Conservation (phyloP, 1,140 invertebrate species). For the Drosophila saltans region DNA sequence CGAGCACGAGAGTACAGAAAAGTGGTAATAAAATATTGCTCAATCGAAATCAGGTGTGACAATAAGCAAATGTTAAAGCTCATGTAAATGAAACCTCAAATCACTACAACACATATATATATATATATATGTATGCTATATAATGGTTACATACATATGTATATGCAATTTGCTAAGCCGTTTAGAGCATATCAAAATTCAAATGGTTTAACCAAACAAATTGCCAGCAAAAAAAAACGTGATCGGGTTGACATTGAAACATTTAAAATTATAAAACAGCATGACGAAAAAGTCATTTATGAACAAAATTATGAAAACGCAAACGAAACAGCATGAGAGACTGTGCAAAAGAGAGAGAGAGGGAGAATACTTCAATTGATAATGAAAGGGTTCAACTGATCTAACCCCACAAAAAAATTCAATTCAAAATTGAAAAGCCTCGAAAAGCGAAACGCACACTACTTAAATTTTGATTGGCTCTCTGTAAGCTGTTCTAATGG, state of each 20-base stretch:
- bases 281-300: conserved; percentile 51
- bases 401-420: conserved; percentile 55
- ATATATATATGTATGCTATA: neutral
- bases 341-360: neutral
- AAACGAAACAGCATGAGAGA: conserved; percentile 3
- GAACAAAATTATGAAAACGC: conserved; percentile 37
- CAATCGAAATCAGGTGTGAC: conserved; percentile 42
- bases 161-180: conserved; percentile 69
- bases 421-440: conserved; percentile 61
- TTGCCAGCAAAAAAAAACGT: conserved; percentile 68
- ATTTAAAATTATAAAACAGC: conserved; percentile 8
- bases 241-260: conserved; percentile 73
- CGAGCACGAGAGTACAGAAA: conserved; percentile 19
- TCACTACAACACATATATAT: conserved; percentile 5
- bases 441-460: conserved; percentile 10
- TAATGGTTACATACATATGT: neutral
- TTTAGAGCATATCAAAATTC: conserved; percentile 72
- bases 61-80: conserved; percentile 54
- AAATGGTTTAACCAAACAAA: conserved; percentile 55
- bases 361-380: conserved; percentile 62
- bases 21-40: conserved; percentile 35
- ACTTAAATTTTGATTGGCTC: conserved; percentile 15
- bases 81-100: conserved; percentile 53
- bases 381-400: conserved; percentile 73
- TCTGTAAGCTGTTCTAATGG: conserved; percentile 6